Conservation (phyloP, 1,140 invertebrate species). For the Glomeris maerens region DNA sequence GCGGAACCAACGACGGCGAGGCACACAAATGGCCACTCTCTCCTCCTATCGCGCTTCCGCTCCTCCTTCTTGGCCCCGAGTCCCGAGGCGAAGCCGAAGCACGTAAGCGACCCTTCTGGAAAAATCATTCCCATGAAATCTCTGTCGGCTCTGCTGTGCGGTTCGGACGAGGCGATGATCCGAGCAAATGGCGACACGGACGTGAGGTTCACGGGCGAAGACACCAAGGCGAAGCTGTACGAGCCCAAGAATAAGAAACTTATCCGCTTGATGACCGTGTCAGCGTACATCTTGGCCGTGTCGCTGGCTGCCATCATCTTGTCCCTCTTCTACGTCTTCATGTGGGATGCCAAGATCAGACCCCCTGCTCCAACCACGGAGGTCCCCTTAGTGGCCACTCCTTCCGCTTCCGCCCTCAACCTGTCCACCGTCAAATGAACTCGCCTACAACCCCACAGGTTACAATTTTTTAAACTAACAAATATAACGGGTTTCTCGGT, state of each 20-base stretch:
- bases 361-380: neutral
- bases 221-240: constrained; percentile 64
- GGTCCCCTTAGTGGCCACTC: neutral
- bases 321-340: constrained; percentile 87
- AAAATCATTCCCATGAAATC: neutral
- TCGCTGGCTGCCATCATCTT: constrained; percentile 87
- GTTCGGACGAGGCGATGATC: neutral
- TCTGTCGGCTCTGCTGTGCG: neutral
- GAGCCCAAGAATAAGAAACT: constrained; percentile 71
- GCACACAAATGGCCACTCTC: no score
- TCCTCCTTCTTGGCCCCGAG: no score
- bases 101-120: neutral
- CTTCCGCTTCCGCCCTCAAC: neutral
- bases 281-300: constrained; percentile 88
- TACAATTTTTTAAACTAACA: no score
- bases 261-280: constrained; percentile 80
- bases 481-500: no score
- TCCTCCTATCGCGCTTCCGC: no score
- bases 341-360: constrained; percentile 65
- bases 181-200: constrained; percentile 29
- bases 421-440: neutral
- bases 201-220: constrained; percentile 41
- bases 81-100: neutral
- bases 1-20: no score
- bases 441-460: no score